Conservation (phyloP, 30 jellyfish, hydroid and myxozoan genomes). For the Hydra vulgaris region DNA sequence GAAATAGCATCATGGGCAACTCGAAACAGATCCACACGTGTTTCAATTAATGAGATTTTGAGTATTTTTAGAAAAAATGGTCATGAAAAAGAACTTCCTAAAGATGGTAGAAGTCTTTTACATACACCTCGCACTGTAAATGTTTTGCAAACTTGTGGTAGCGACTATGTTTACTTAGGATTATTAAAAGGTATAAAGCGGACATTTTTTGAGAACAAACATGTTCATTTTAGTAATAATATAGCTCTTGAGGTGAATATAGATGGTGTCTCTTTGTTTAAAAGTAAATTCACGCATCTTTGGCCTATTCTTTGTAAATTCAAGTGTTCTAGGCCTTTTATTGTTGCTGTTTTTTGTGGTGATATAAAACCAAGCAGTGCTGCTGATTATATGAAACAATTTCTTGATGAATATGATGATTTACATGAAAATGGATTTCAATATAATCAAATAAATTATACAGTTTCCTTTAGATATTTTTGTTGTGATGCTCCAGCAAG, state of each 20-base stretch:
- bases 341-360: constrained; percentile 20
- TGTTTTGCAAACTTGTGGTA: not conserved
- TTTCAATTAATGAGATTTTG: not conserved
- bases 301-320: constrained; percentile 26
- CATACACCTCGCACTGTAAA: not conserved
- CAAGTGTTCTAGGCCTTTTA: not conserved
- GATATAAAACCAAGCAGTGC: constrained; percentile 4
- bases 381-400: not conserved
- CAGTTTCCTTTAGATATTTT: not conserved
- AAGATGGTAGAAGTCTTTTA: constrained; percentile 9
- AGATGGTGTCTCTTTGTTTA: constrained; percentile 17
- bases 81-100: constrained; percentile 2
- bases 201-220: not conserved
- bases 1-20: not conserved
- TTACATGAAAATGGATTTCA: not conserved
- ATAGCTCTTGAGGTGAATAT: constrained; percentile 12
- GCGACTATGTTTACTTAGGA: constrained; percentile 14
- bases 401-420: not conserved
- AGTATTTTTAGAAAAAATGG: not conserved
- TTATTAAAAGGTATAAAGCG: not conserved
- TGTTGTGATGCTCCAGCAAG: not conserved
- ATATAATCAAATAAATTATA: not conserved
- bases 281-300: not conserved
- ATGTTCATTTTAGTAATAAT: not conserved
- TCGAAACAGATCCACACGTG: not conserved